Base-by-base conservation (phyloP, 2,888 invertebrate genomes). In the Pharmacophagus antenor region DNA sequence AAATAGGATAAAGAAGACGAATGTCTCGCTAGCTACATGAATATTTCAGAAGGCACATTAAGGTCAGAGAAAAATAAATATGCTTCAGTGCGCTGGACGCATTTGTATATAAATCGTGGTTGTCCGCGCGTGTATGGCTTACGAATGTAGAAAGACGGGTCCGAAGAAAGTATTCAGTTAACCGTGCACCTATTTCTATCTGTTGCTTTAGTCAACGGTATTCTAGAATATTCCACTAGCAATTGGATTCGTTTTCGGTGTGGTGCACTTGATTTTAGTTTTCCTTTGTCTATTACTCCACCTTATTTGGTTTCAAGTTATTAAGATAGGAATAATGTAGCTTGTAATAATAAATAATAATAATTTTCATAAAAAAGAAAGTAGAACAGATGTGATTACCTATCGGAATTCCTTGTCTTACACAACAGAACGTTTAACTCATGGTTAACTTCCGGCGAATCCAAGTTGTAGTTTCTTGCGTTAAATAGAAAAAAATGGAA, bases 1-100 rank as follows among this genome's bases (percentile, higher is more conserved):
- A 78, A 74, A 70, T 72, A 78, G 82, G 82, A 85, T 81, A 80
- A 77, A 72, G 70, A 82, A 85, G 85, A 88, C 80, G 79, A 82
- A 87, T 85, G 82, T 81, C 71, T 71, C 80, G 87, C 85, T 80
- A 82, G 85, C 77, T 77, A 70, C 79, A 88, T 89, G 88, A 88
- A 89, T 89, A 88, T 88, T 88, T 89, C 87, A 89, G 74, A 70
- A 82, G 81, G 74, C 76, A 82, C 83, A 88, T 89, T 88, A 88
- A 84, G 84, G 78, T 41, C 81, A 77, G 74, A 80, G 84, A 83
- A 86, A 88, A 87, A 88, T 87, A 88, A 88, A 88, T 85, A 87
- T 83, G 82, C 79, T 77, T 72, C 80, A 80, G 82, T 84, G 81
- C 76, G 76, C 77, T 81, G 84, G 81, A 80, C 85, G 84, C 84